Evolutionary conservation across 1,140 invertebrate species (phyloP).

Genomic region (Drosophila insularis): DNA sequence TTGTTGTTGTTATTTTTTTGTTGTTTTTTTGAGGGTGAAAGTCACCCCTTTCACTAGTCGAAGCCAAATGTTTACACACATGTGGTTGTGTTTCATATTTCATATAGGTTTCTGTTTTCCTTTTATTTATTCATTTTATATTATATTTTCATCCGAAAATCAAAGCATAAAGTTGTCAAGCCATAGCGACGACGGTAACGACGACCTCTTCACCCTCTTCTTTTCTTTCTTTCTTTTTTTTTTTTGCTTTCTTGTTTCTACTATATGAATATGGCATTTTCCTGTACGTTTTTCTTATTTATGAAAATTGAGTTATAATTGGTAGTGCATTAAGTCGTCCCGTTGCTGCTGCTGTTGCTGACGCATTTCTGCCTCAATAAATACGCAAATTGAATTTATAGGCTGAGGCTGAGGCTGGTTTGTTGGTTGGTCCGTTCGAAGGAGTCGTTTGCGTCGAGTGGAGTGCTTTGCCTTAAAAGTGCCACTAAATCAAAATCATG

Average conservation of each 20-base stretch:
- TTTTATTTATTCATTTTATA: constrained; percentile 21
- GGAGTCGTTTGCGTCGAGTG: constrained; percentile 18
- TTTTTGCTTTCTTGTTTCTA: no score
- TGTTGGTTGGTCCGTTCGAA: not conserved
- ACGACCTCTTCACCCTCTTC: constrained; percentile 4
- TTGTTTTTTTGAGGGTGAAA: constrained; percentile 2
- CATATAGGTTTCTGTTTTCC: constrained; percentile 24
- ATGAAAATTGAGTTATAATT: constrained; percentile 81
- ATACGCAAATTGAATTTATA: constrained; percentile 81
- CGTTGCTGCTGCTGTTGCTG: constrained; percentile 46
- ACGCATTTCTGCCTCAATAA: constrained; percentile 79
- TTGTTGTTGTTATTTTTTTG: no score
- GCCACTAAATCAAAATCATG: constrained; percentile 81
- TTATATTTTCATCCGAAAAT: constrained; percentile 47
- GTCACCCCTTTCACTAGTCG: constrained; percentile 23
- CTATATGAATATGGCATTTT: constrained; percentile 24
- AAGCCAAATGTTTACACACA: constrained; percentile 73
- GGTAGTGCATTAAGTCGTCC: constrained; percentile 78
- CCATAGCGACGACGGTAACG: constrained; percentile 49
- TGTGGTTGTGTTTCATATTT: constrained; percentile 81
- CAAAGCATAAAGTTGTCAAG: constrained; percentile 79
- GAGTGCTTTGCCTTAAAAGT: constrained; percentile 76
- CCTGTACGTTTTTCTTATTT: constrained; percentile 59
- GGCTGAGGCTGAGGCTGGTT: constrained; percentile 51
- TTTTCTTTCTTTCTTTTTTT: constrained; percentile 13